Evolutionary conservation across 2,113 vertebrate genomes (phyloP).

Genomic region (Myrmophylax atrothorax): DNA sequence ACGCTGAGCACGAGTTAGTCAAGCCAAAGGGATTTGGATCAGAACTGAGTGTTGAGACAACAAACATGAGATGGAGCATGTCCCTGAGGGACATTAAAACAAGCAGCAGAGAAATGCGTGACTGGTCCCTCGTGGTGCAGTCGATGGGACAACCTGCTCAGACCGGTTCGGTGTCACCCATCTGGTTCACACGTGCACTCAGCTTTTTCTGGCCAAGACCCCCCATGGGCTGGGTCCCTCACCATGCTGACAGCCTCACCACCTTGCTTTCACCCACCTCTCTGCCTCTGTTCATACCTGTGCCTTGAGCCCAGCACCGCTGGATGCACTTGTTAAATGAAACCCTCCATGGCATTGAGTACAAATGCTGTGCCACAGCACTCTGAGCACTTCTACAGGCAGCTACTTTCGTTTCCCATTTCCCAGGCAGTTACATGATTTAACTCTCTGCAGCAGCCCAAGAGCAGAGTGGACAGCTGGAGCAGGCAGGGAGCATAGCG

Average conservation of each 20-base stretch:
- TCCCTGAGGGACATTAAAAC: slow-evolving; percentile 11
- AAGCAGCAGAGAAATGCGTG: not conserved
- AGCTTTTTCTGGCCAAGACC: not conserved
- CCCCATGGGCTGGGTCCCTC: not conserved
- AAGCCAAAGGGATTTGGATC: not conserved
- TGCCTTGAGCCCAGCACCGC: not conserved
- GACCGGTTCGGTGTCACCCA: not conserved
- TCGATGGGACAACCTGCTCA: not conserved
- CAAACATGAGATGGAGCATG: not conserved
- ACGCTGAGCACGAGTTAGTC: not conserved
- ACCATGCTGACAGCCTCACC: not conserved
- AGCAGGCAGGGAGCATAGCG: not conserved
- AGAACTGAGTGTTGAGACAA: not conserved
- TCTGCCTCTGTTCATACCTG: not conserved
- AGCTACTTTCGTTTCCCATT: slow-evolving; percentile 55
- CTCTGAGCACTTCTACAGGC: slow-evolving; percentile 1
- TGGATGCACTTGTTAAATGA: not conserved
- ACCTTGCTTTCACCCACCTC: not conserved
- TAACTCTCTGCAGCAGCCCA: not conserved
- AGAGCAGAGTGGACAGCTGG: not conserved
- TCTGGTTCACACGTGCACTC: not conserved
- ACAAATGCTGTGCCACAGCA: not conserved
- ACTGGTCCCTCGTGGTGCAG: slow-evolving; percentile 1
- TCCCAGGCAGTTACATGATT: slow-evolving; percentile 4
- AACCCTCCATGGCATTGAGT: not conserved